phyloP scores from a whole-genome alignment of 2,797 vertebrate genomes.

The Hypotaenidia okinawae region DNA sequence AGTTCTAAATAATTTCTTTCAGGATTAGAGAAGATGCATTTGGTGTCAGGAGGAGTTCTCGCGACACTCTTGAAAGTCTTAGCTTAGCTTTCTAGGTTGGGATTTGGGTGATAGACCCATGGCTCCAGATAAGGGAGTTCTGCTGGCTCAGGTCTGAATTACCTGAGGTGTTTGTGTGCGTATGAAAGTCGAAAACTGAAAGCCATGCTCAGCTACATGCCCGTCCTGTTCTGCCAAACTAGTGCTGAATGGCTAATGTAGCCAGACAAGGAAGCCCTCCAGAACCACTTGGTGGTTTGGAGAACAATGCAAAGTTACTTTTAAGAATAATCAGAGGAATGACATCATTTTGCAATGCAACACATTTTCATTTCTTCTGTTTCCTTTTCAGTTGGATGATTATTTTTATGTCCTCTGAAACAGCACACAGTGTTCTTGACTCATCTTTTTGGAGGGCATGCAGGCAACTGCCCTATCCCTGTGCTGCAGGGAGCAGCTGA shows the following conservation, averaged over 20 bases:
- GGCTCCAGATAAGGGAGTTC: neutral
- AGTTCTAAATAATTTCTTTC: neutral
- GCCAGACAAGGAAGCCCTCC: neutral
- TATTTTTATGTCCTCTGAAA: neutral
- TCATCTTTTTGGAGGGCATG: neutral
- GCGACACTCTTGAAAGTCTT: neutral
- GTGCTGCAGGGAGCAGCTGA: neutral
- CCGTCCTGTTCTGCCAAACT: neutral
- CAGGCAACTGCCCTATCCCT: neutral
- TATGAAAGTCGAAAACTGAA: neutral
- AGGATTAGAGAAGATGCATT: neutral
- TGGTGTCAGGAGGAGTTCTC: neutral
- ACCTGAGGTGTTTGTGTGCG: neutral
- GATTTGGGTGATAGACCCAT: neutral
- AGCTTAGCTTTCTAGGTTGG: neutral
- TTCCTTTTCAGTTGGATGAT: slow-evolving; percentile 8
- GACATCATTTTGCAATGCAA: neutral
- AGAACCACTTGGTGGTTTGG: neutral
- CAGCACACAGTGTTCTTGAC: neutral
- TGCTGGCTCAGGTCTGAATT: neutral
- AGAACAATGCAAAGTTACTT: neutral
- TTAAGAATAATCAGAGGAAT: neutral
- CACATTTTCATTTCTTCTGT: slow-evolving; percentile 20
- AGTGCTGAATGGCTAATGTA: neutral
- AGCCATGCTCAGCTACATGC: neutral